phyloP scores from a whole-genome alignment of 2,797 vertebrate species.

The Fistularia tabacaria region DNA sequence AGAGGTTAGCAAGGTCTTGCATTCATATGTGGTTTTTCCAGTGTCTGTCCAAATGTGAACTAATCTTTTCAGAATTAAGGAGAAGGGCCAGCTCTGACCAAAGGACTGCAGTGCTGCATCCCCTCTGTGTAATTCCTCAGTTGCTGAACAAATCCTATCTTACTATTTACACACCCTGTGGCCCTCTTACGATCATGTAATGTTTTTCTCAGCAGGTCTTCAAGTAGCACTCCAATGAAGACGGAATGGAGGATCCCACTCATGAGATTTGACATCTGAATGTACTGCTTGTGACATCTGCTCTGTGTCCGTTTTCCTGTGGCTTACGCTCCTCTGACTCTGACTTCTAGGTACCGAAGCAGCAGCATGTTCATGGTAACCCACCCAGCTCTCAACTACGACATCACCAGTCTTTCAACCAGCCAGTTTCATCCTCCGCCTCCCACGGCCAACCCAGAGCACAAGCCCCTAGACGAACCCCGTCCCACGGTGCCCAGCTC shows the following conservation, averaged over 20 bases:
- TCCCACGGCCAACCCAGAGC: slow-evolving; percentile 46
- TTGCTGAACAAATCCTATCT: background rate
- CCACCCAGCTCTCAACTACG: slow-evolving; percentile 55
- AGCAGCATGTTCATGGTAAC: slow-evolving; percentile 68
- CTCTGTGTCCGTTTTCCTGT: slow-evolving; percentile 26
- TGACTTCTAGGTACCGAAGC: slow-evolving; percentile 70
- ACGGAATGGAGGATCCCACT: no score
- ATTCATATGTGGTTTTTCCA: no score
- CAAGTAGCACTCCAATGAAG: slow-evolving; percentile 1
- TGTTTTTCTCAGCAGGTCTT: slow-evolving; percentile 32
- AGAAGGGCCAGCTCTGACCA: no score
- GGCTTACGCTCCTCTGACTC: slow-evolving; percentile 71
- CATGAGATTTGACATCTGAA: no score
- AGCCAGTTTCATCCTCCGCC: slow-evolving; percentile 47
- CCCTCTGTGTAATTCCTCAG: background rate
- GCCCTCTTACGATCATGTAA: slow-evolving; percentile 12
- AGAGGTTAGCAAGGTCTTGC: slow-evolving; percentile 73
- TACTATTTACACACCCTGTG: slow-evolving; percentile 3
- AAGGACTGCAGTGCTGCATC: no score
- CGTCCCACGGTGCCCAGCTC: slow-evolving; percentile 31
- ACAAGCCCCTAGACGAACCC: slow-evolving; percentile 27
- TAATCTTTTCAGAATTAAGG: no score
- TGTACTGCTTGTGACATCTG: slow-evolving; percentile 8
- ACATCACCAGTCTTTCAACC: slow-evolving; percentile 61
- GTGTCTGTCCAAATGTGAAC: no score